Percentiles rank a stretch among this genome's conserved stretches.
Conservation (phyloP, 1,140 invertebrate species). For the Drosophila murphyi region DNA sequence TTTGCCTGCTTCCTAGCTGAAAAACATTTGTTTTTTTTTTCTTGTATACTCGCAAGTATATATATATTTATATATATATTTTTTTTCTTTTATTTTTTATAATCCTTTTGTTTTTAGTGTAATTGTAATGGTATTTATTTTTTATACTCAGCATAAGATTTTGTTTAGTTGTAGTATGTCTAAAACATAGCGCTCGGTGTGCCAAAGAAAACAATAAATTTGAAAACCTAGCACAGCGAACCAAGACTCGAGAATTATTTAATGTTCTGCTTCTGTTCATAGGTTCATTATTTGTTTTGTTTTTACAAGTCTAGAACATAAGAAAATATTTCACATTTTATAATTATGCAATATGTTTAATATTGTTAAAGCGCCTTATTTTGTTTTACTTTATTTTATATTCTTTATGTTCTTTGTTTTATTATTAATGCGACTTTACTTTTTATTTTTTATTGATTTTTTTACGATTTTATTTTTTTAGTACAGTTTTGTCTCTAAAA, state of each 20-base stretch:
- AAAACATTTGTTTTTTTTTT: conserved; percentile 40
- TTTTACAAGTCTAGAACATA: conserved; percentile 79
- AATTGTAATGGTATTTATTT: conserved; percentile 71
- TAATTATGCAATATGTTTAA: conserved; percentile 68
- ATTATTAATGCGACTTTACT: conserved; percentile 68
- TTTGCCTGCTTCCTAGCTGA: conserved; percentile 22
- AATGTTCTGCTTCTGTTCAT: conserved; percentile 47
- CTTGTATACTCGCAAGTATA: conserved; percentile 26
- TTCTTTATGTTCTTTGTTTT: conserved; percentile 35
- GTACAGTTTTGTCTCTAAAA: conserved; percentile 75
- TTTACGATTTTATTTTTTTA: conserved; percentile 52
- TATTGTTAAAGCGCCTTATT: conserved; percentile 76
- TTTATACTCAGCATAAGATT: conserved; percentile 82
- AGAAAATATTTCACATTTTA: conserved; percentile 78
- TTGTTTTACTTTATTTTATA: conserved; percentile 17
- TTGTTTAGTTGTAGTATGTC: conserved; percentile 67
- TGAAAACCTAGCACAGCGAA: conserved; percentile 68
- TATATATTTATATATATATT: conserved; percentile 44
- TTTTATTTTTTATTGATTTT: conserved; percentile 33
- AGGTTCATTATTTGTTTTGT: conserved; percentile 49
- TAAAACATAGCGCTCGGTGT: conserved; percentile 44
- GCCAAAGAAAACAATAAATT: conserved; percentile 55
- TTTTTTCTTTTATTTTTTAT: conserved; percentile 67
- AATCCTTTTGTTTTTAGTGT: conserved; percentile 47
- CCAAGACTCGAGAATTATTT: conserved; percentile 58